These are phyloP conservation scores for Corydoras sp. DNA, from an alignment of 2,113 vertebrate species.

Conservation along the genomic window DNA sequence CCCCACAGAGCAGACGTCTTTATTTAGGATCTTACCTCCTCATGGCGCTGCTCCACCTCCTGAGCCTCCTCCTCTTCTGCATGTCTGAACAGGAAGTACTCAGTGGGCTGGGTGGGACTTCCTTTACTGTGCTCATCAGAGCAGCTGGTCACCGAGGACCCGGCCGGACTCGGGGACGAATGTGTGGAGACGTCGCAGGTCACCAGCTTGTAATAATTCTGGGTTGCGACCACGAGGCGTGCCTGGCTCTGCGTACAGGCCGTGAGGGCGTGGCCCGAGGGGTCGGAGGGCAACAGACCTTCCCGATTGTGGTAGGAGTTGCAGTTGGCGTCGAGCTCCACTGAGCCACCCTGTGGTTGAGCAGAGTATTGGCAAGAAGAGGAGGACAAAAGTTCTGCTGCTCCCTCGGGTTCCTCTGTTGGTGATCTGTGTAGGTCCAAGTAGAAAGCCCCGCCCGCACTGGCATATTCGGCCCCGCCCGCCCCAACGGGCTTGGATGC, in stretches of 20 bases:
- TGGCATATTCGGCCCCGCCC: conserved; percentile 24
- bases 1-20: too few species aligned
- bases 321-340: conserved; percentile 90
- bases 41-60: neutral
- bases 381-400: conserved; percentile 62
- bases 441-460: conserved; percentile 79
- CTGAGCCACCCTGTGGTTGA: conserved; percentile 56
- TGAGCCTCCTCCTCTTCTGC: conserved; percentile 40
- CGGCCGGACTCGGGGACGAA: conserved; percentile 86
- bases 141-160: conserved; percentile 89
- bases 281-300: conserved; percentile 55
- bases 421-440: conserved; percentile 90
- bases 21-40: conserved; percentile 10
- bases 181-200: conserved; percentile 94
- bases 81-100: conserved; percentile 89
- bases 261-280: conserved; percentile 63
- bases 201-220: conserved; percentile 98
- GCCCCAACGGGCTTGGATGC: conserved; percentile 61
- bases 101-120: conserved; percentile 82
- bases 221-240: conserved; percentile 88
- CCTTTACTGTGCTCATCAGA: conserved; percentile 85
- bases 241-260: conserved; percentile 77
- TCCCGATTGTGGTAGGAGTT: conserved; percentile 80
- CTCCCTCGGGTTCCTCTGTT: conserved; percentile 72
- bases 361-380: conserved; percentile 70